phyloP scores from a whole-genome alignment of 2,888 invertebrate genomes.

The Tetanocera ferruginea region DNA sequence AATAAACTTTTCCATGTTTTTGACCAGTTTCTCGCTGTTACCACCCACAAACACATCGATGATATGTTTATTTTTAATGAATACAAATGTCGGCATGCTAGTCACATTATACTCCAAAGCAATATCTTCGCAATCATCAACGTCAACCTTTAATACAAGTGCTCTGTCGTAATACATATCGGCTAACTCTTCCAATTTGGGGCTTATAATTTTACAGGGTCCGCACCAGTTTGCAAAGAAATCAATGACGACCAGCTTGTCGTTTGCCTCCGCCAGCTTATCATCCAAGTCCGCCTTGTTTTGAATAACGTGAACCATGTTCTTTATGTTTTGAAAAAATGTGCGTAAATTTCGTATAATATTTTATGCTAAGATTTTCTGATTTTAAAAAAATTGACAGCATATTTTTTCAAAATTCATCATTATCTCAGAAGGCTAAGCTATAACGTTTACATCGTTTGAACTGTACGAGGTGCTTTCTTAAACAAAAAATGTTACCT shows the following conservation, averaged over 20 bases:
- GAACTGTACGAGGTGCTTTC: too few relatives aligned
- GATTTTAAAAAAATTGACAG: not conserved
- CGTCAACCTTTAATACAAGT: conserved; percentile 79
- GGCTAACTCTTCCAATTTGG: conserved; percentile 81
- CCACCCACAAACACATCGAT: conserved; percentile 84
- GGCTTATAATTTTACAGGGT: conserved; percentile 89
- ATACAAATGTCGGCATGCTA: conserved; percentile 92
- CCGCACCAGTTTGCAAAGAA: conserved; percentile 95
- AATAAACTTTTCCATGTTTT: conserved; percentile 73
- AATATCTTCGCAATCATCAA: conserved; percentile 88
- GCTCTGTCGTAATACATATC: conserved; percentile 72
- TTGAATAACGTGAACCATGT: conserved; percentile 65
- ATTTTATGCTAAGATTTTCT: not conserved
- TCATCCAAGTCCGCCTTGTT: conserved; percentile 74
- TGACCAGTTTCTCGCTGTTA: conserved; percentile 79
- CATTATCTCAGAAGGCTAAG: not conserved
- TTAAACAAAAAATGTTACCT: too few relatives aligned
- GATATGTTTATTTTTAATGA: conserved; percentile 79
- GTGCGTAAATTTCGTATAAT: not conserved
- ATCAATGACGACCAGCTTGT: conserved; percentile 86
- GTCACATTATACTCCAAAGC: conserved; percentile 82
- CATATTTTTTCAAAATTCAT: conserved; percentile 8
- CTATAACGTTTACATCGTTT: too few relatives aligned
- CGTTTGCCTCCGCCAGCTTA: conserved; percentile 80
- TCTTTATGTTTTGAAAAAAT: not conserved